A percentile compares a stretch with the other conserved stretches of the same genome.
phyloP scores from a whole-genome alignment of 2,888 invertebrate species.

The Drosophila greeni region DNA sequence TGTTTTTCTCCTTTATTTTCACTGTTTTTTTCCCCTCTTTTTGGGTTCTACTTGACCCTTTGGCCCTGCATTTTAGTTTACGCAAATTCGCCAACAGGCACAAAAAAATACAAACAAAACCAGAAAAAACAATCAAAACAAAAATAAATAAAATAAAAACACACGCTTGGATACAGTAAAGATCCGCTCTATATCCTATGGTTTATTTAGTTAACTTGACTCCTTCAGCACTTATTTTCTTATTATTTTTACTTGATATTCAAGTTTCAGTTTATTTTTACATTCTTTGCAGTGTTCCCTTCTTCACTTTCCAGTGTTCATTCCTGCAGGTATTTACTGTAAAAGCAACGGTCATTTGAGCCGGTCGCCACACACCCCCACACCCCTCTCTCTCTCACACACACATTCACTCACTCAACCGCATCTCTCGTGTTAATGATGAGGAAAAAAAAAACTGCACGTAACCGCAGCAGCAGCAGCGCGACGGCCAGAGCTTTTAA shows the following conservation, averaged over 20 bases:
- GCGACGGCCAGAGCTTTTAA: conserved; percentile 50
- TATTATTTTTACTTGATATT: neutral
- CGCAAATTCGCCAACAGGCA: conserved; percentile 43
- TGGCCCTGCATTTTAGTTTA: conserved; percentile 60
- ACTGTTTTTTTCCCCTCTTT: conserved; percentile 8
- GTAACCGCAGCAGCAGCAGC: conserved; percentile 43
- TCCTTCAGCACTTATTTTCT: neutral
- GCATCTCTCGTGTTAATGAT: conserved; percentile 30
- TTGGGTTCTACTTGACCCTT: conserved; percentile 62
- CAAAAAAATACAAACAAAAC: conserved; percentile 9
- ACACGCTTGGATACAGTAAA: conserved; percentile 1
- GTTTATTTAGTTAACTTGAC: neutral
- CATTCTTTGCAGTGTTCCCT: neutral
- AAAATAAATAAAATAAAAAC: neutral
- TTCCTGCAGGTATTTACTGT: neutral
- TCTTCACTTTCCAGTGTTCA: neutral
- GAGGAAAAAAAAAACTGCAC: conserved; percentile 48
- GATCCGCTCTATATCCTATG: neutral
- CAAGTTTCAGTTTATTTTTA: neutral
- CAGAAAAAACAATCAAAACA: conserved; percentile 20
- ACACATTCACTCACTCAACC: neutral
- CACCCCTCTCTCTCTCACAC: neutral
- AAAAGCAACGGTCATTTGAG: conserved; percentile 3
- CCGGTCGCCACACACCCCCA: neutral
- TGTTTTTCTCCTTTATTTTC: conserved; percentile 28